Base-by-base conservation (phyloP, 1,140 invertebrate genomes). In the Xylocopa sonorina region DNA sequence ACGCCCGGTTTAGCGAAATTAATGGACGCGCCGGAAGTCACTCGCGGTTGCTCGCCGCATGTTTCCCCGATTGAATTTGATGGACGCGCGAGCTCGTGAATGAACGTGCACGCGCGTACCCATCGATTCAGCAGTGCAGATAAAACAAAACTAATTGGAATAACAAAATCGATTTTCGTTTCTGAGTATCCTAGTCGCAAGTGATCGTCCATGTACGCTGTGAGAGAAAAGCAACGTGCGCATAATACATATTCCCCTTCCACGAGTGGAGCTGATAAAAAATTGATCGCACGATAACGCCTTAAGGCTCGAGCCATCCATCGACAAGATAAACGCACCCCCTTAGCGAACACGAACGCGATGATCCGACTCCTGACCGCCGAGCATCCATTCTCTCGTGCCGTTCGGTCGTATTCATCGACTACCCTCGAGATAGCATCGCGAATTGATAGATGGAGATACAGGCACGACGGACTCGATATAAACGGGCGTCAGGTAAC, bases 381-480 rank as follows among this genome's bases (percentile, higher is more conserved):
- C 38, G 9, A 38, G n/a, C n/a, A n/a, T n/a, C 38, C 38, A 38
- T 38, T 38, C 38, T 38, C 38, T 9, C 3, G 38, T 38, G 3
- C 38, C 9, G 9, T 9, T 38, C 38, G 38, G 9, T 38, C 38
- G 38, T 38, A 38, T 4, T 46, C 6, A 18, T 18, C 27, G 27
- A 66, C 27, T 18, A 18, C 24, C 24, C 24, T 58, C 21, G 18
- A 27, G 66, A 51, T 21, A 72, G 62, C 43, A 57, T 29, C 7
- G 53, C 63, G 21, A 43, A 71, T 43, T 71, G 60, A 84, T 84
- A 63, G 79, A 84, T 84, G 79, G n/a, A n/a, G n/a, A 84, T 82
- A 75, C 82, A 83, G 50, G 58, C 66, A 10, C 27, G 16, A 14
- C 2, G 14, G 24, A 1, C 24, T 10, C 9, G 38, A 9, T 38